These are phyloP conservation scores for Galago senegalensis DNA, from an alignment of 2,797 vertebrate genomes.

Conservation along the genomic window DNA sequence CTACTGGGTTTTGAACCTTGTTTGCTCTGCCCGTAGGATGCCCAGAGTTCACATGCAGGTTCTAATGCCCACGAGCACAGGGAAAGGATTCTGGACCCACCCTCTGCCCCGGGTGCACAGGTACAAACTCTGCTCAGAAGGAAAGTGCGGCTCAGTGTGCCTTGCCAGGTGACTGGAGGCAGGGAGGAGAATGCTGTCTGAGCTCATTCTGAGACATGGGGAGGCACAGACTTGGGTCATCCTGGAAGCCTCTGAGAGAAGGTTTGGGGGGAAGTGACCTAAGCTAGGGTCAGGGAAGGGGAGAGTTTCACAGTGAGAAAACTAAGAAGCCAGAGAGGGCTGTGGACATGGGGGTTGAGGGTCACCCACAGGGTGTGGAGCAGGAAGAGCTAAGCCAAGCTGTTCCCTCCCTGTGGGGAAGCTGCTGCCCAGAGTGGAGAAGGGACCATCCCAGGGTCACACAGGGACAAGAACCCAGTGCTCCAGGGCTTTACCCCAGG, in stretches of 20 bases:
- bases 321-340: no score
- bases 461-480: neutral
- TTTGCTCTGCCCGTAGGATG: neutral
- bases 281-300: neutral
- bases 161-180: neutral
- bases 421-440: neutral
- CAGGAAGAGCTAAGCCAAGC: neutral
- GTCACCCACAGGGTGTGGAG: neutral
- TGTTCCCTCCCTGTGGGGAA: neutral
- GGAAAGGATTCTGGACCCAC: neutral
- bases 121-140: neutral
- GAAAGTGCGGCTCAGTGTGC: neutral
- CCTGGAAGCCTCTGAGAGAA: neutral
- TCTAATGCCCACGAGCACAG: neutral
- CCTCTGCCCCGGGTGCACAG: neutral
- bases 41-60: neutral
- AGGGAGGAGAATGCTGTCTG: rapidly evolving
- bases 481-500: neutral
- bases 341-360: neutral
- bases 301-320: neutral
- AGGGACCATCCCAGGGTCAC: neutral
- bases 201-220: neutral
- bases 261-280: neutral
- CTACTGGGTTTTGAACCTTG: neutral
- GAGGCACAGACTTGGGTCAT: neutral